phyloP scores from a whole-genome alignment of 1,140 invertebrate species.

The Trigoniulus corallinus region DNA sequence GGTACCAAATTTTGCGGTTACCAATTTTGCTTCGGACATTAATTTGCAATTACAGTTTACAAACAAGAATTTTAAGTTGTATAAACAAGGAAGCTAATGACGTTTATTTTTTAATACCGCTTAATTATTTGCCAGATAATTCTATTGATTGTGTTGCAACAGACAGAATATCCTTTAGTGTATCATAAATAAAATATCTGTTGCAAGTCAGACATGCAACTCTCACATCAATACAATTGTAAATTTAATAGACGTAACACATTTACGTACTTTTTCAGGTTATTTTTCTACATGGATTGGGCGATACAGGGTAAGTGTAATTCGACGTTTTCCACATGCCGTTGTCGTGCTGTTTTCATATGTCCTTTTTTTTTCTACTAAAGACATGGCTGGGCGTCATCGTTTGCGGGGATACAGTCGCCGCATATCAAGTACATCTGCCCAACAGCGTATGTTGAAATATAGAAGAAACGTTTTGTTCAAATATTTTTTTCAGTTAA shows the following conservation, averaged over 20 bases:
- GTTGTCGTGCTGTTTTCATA: background rate
- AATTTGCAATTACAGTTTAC: no score
- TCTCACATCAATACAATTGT: no score
- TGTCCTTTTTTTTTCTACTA: slow-evolving; percentile 18
- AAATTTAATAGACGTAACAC: no score
- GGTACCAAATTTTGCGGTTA: background rate
- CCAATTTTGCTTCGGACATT: background rate
- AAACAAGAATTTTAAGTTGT: no score
- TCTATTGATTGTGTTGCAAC: no score
- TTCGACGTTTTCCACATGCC: background rate
- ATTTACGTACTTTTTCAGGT: slow-evolving; percentile 20
- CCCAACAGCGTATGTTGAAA: slow-evolving; percentile 64
- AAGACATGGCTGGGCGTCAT: slow-evolving; percentile 84
- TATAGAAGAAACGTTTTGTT: slow-evolving; percentile 2
- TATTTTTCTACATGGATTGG: slow-evolving; percentile 40
- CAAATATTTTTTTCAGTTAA: slow-evolving; percentile 10
- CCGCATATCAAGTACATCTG: slow-evolving; percentile 83
- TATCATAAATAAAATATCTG: no score
- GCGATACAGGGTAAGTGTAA: slow-evolving; percentile 33
- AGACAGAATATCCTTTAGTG: no score
- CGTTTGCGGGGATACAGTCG: slow-evolving; percentile 55
- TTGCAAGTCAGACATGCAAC: no score
- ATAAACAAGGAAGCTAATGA: no score
- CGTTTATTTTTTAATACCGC: no score
- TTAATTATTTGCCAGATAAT: no score